Evolutionary conservation across 2,113 vertebrate genomes (phyloP).

Genomic region (Myodes glareolus): DNA sequence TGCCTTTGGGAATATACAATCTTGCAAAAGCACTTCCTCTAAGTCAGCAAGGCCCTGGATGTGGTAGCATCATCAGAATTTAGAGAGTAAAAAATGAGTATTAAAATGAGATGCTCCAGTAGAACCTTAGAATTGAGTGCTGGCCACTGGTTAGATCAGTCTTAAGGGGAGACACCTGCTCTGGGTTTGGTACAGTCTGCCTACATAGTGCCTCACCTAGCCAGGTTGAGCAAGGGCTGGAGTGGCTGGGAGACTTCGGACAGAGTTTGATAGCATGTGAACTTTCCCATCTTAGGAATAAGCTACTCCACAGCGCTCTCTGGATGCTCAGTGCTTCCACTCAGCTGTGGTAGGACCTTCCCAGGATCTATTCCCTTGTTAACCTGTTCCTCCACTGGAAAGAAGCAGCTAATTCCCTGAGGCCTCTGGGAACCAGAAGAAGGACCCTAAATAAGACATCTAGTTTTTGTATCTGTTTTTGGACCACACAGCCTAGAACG

Average conservation of each 20-base stretch:
- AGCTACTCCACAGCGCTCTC: not conserved
- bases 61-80: not conserved
- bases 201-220: not conserved
- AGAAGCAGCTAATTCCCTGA: not conserved
- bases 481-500: rapidly evolving
- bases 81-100: not conserved
- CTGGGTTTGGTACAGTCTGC: too few relatives aligned
- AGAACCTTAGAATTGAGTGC: not conserved
- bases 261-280: too few relatives aligned
- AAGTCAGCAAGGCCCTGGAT: not conserved
- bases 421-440: not conserved
- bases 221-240: not conserved
- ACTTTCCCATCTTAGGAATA: not conserved
- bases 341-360: not conserved
- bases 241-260: not conserved
- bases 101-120: too few relatives aligned
- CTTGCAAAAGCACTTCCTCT: not conserved
- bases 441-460: not conserved
- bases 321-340: not conserved
- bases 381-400: not conserved
- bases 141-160: not conserved
- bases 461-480: not conserved
- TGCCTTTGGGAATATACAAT: not conserved
- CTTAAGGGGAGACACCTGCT: too few relatives aligned
- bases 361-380: not conserved